phyloP scores from a whole-genome alignment of 92 coral and sea anemone genomes.

The Palythoa caribaeorum region DNA sequence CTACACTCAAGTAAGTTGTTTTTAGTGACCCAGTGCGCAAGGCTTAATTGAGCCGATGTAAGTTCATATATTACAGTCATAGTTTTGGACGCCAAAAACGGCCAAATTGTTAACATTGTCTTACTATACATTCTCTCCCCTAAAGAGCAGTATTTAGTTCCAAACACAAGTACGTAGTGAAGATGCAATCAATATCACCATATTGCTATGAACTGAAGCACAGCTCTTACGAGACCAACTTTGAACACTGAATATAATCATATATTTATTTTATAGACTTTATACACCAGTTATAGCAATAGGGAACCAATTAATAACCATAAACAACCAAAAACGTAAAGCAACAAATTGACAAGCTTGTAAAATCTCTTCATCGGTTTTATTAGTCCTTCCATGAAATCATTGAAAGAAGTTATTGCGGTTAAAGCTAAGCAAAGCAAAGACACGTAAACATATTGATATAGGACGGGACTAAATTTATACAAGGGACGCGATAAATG shows the following conservation, averaged over 20 bases:
- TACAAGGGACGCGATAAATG: background rate
- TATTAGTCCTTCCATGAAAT: background rate
- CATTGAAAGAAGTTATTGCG: background rate
- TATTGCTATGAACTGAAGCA: background rate
- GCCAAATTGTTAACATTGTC: constrained; percentile 1
- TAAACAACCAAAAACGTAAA: background rate
- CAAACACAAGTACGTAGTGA: background rate
- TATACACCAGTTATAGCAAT: background rate
- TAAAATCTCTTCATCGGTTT: background rate
- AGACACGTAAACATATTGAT: background rate
- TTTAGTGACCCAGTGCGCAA: background rate
- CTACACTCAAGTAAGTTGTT: constrained; percentile 26
- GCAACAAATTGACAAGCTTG: background rate
- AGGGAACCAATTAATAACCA: background rate
- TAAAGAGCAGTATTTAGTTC: constrained; percentile 17
- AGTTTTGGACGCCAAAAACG: background rate
- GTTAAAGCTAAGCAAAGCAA: background rate
- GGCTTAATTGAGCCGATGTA: background rate
- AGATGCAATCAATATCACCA: background rate
- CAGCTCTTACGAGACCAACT: background rate
- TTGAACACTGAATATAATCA: background rate
- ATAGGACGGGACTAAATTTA: background rate
- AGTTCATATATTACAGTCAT: background rate
- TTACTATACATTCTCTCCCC: background rate
- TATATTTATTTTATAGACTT: too few relatives aligned